Evolutionary conservation across 2,797 vertebrate genomes (phyloP), one percentile per base, ranked within the genome.

Genomic region (Catamblyrhynchus diadema): DNA sequence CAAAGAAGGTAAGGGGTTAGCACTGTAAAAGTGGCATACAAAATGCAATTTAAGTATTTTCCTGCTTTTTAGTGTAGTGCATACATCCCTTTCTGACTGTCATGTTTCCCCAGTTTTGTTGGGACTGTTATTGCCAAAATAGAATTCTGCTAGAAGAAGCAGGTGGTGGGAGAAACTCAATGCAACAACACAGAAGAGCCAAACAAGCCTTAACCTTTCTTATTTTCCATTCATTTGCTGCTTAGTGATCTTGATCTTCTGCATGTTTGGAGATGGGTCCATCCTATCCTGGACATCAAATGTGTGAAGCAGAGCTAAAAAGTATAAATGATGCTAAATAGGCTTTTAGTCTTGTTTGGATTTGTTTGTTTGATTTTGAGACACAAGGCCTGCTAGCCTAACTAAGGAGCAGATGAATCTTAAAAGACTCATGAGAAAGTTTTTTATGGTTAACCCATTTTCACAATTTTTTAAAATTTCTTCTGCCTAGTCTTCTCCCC

Each of bases 371-470:
- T 70, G 20, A 12, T 89, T 80, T 78, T 83, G 62, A 66, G 39
- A 54, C 10, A 19, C 9, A 37, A 51, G 42, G 12, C 32, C 62
- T 75, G 28, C 13, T 82, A 56, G 14, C 79, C 48, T 65, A 61
- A 65, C 1, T 7, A 0, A 1, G 37, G n/a, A 81, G 11, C 27
- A 59, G 61, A 11, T 4, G 1, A 67, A 47, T 60, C 12, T 81
- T 62, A 21, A 13, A 21, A 90, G 22, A 60, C 10, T 70, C 10
- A 5, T 62, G 53, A 62, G 24, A 65, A 71, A 25, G 10, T 3
- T 41, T 88, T 84, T 82, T 62, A 11, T n/a, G 10, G 25, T 72
- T 54, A 82, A 41, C 14, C 12, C 30, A 25, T 25, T 51, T 88
- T 66, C 19, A 51, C 24, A 15, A 12, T 7, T 17, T 37, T 17